Evolutionary conservation across 1,140 invertebrate genomes (phyloP).

Genomic region (Prorops nasuta): DNA sequence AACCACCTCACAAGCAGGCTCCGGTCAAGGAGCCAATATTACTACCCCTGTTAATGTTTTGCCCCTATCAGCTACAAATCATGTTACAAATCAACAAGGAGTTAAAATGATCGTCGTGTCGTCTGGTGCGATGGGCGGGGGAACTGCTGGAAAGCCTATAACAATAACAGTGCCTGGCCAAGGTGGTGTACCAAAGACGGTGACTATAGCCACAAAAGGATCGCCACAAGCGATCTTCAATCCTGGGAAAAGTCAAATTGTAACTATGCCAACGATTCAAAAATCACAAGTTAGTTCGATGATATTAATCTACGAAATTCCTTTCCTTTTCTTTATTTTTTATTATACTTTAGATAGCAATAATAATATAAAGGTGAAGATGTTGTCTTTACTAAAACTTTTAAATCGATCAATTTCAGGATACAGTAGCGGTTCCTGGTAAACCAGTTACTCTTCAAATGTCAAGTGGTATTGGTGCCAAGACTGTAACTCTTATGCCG

Average conservation of each 20-base stretch:
- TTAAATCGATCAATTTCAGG: slow-evolving; percentile 46
- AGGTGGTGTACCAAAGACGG: slow-evolving; percentile 60
- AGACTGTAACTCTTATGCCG: slow-evolving; percentile 59
- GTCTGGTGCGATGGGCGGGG: slow-evolving; percentile 53
- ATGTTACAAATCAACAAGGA: slow-evolving; percentile 56
- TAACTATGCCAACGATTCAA: slow-evolving; percentile 56
- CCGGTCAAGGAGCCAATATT: slow-evolving; percentile 38
- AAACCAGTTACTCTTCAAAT: slow-evolving; percentile 70
- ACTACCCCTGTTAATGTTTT: slow-evolving; percentile 49
- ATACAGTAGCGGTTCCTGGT: slow-evolving; percentile 66
- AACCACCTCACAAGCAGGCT: slow-evolving; percentile 61
- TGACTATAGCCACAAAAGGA: slow-evolving; percentile 60
- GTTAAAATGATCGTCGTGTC: slow-evolving; percentile 70
- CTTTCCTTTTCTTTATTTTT: no score
- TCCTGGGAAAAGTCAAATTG: slow-evolving; percentile 54
- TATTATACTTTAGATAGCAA: no score
- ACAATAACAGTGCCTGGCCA: slow-evolving; percentile 68
- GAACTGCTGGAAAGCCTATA: slow-evolving; percentile 64
- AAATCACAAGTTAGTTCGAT: slow-evolving; percentile 37
- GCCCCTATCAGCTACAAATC: slow-evolving; percentile 51
- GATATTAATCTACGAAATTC: no score
- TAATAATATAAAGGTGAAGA: no score
- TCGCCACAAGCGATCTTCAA: slow-evolving; percentile 47
- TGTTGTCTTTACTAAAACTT: no score
- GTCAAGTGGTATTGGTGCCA: slow-evolving; percentile 57